phyloP scores from a whole-genome alignment of 2,888 invertebrate species.

The Ophraella communa region DNA sequence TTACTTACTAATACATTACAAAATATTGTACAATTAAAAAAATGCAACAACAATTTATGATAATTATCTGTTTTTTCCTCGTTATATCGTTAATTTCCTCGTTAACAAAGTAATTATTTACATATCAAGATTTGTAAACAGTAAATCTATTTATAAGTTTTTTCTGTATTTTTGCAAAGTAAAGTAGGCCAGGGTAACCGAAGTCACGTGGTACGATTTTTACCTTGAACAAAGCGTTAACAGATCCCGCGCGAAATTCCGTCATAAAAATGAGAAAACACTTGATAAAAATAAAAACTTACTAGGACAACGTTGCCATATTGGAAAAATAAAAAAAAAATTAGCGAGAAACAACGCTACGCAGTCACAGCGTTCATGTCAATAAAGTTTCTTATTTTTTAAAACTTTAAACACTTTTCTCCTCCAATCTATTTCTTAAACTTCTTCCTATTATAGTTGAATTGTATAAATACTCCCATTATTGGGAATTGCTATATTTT shows the following conservation, averaged over 20 bases:
- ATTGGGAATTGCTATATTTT: too few relatives aligned
- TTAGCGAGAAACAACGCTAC: too few relatives aligned
- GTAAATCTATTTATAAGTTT: not conserved
- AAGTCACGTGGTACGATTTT: constrained; percentile 50
- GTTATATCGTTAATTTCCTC: not conserved
- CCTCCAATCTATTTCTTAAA: too few relatives aligned
- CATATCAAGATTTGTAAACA: not conserved
- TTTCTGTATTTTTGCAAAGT: constrained; percentile 36
- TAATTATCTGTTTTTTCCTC: not conserved
- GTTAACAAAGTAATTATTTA: constrained; percentile 1
- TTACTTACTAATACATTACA: not conserved
- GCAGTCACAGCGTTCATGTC: too few relatives aligned
- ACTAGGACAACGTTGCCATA: not conserved
- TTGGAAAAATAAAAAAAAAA: too few relatives aligned
- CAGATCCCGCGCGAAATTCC: constrained; percentile 16
- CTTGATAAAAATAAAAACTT: constrained; percentile 12
- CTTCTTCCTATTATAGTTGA: too few relatives aligned
- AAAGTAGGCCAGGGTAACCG: constrained; percentile 59
- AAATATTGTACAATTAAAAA: not conserved
- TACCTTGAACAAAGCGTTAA: constrained; percentile 46
- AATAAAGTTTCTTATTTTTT: too few relatives aligned
- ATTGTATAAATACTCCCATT: too few relatives aligned
- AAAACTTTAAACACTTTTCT: too few relatives aligned
- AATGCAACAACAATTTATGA: not conserved
- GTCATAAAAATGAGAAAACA: not conserved